Percentiles rank a stretch among this genome's conserved stretches.
These are phyloP conservation scores for Acleris emargana DNA, from an alignment of 2,888 invertebrate species.

Conservation along the genomic window DNA sequence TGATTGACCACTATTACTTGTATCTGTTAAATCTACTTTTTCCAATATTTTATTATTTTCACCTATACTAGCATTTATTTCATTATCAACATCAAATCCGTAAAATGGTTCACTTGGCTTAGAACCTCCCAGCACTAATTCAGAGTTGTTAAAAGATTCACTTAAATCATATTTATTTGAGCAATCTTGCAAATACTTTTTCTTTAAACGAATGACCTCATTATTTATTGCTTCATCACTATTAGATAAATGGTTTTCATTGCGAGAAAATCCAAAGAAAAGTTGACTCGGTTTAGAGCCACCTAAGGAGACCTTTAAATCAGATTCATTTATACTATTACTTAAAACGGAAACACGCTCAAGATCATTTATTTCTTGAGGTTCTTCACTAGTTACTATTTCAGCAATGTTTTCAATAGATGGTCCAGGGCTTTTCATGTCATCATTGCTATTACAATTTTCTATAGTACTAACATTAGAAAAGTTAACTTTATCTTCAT, in stretches of 20 bases:
- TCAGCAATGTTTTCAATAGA: not conserved
- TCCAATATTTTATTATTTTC: slow-evolving; percentile 6
- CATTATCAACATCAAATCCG: slow-evolving; percentile 35
- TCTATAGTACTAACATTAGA: slow-evolving; percentile 25
- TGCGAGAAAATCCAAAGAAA: slow-evolving; percentile 41
- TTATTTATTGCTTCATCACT: not conserved
- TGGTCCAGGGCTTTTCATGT: slow-evolving; percentile 10
- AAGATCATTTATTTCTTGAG: not conserved
- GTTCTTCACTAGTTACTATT: not conserved
- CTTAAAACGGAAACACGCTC: slow-evolving; percentile 16
- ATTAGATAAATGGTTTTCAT: slow-evolving; percentile 6
- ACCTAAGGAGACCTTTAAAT: slow-evolving; percentile 25
- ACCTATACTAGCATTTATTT: slow-evolving; percentile 9
- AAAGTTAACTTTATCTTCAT: slow-evolving; percentile 25
- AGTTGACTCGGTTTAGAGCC: slow-evolving; percentile 38
- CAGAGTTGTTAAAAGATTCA: slow-evolving; percentile 4
- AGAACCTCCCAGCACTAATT: slow-evolving; percentile 22
- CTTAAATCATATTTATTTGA: slow-evolving; percentile 9
- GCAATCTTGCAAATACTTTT: slow-evolving; percentile 1
- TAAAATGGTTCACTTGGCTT: slow-evolving; percentile 36
- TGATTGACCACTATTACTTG: slow-evolving; percentile 15
- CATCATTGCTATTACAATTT: slow-evolving; percentile 19
- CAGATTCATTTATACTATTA: slow-evolving; percentile 24
- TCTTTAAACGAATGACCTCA: slow-evolving; percentile 13
- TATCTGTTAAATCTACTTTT: not conserved